Conservation (phyloP, 2,888 invertebrate genomes). For the Drosophila testacea region DNA sequence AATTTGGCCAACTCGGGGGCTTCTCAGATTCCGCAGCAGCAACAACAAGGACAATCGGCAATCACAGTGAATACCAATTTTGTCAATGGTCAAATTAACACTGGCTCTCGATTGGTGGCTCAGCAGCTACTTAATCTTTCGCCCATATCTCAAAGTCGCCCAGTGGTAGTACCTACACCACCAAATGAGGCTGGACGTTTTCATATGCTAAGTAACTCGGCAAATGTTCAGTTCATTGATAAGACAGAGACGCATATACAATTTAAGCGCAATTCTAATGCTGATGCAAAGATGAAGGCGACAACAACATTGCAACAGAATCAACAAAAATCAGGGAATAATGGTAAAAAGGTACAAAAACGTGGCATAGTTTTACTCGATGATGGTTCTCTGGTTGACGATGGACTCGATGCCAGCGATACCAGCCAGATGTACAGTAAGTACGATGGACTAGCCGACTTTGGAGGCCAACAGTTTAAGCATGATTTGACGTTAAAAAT, state of each 20-base stretch:
- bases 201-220: constrained; percentile 85
- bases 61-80: constrained; percentile 86
- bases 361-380: constrained; percentile 88
- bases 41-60: constrained; percentile 82
- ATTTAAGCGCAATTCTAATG: constrained; percentile 72
- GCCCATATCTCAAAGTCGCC: constrained; percentile 22
- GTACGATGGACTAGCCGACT: constrained; percentile 88
- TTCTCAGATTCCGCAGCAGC: constrained; percentile 82
- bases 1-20: constrained; percentile 85
- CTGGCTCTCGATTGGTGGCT: constrained; percentile 86
- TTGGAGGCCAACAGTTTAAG: constrained; percentile 89
- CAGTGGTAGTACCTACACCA: constrained; percentile 4
- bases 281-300: constrained; percentile 13
- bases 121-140: constrained; percentile 86
- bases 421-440: constrained; percentile 41
- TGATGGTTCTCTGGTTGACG: constrained; percentile 90
- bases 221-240: constrained; percentile 88
- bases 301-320: neutral
- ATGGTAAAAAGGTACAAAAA: constrained; percentile 86
- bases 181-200: constrained; percentile 40
- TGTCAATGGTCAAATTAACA: constrained; percentile 88
- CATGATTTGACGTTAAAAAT: constrained; percentile 86
- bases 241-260: constrained; percentile 84
- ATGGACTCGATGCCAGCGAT: constrained; percentile 86
- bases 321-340: neutral